Evolutionary conservation across 1,140 invertebrate species (phyloP).

Genomic region (Caerostris extrusa): DNA sequence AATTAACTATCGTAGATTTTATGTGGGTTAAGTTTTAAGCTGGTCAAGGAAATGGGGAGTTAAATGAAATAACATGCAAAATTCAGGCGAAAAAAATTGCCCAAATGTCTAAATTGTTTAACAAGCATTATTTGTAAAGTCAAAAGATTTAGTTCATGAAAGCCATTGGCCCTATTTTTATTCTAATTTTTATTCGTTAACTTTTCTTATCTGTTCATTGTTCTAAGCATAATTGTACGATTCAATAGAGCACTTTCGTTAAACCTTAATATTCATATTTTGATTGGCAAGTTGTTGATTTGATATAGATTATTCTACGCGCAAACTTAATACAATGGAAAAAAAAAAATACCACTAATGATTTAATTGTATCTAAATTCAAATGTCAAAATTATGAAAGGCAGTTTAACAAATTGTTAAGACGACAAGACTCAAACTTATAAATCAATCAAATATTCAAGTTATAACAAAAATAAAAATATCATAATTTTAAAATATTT

Average conservation of each 20-base stretch:
- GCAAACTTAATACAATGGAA: not conserved
- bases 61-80: not conserved
- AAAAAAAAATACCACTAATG: too few species aligned
- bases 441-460: too few species aligned
- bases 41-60: not conserved
- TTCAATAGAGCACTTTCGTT: not conserved
- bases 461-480: too few species aligned
- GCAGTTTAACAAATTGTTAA: too few species aligned
- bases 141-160: not conserved
- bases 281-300: not conserved
- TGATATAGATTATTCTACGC: not conserved
- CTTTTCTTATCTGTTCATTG: constrained; percentile 4
- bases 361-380: too few species aligned
- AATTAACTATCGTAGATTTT: too few species aligned
- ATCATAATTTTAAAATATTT: too few species aligned
- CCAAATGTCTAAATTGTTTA: not conserved
- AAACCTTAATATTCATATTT: not conserved
- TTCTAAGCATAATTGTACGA: not conserved
- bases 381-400: too few species aligned
- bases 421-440: too few species aligned
- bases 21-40: too few species aligned
- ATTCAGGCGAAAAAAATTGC: not conserved
- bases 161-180: not conserved
- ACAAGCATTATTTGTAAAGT: not conserved
- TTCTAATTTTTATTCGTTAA: not conserved